Evolutionary conservation across 1,140 invertebrate genomes (phyloP), one percentile per base, ranked within the genome.

Genomic region (Oppia nitens): DNA sequence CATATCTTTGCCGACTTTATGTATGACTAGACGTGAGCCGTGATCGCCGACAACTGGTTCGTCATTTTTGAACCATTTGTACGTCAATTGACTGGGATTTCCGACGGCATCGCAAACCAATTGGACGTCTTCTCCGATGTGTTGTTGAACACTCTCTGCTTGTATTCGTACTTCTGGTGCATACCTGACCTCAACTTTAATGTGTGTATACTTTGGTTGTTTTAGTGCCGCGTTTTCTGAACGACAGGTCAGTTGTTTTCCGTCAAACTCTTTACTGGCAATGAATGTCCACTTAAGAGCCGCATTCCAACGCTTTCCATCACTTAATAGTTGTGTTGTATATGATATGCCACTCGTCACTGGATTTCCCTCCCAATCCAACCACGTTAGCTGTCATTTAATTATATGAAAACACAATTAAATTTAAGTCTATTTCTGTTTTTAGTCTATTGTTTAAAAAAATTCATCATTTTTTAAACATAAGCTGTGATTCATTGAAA

Each of bases 231-330:
- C 64, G 61, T 73, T 72, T 53, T 64, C 64, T 12, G 70, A 70
- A 12, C 66, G 85, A 71, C 91, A 95, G 24, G 86, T 88, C 65
- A 93, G 84, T n/a, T 82, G 87, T 62, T 85, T 87, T 65, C 90
- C 90, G 72, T 93, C 83, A 71, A 93, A 84, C 25, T 81, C 78
- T 72, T 86, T 86, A 59, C 80, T 82, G 2, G 89, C 87, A n/a
- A 65, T 66, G 47, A 73, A 63, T 51, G 81, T 82, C 64, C 94
- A 74, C 68, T 81, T 83, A 57, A 92, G 72, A n/a, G 87, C 80
- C 17, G 88, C 84, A 11, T 83, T 87, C 67, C 80, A 82, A 60
- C 87, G 74, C 60, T 86, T 81, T 0, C 82, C 82, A 66, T 88
- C 87, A 11, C 81, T 73, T 64, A 85, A 72, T 20, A 56, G 49